phyloP scores from a whole-genome alignment of 1,140 invertebrate species.

The Schmidtea mediterranea region DNA sequence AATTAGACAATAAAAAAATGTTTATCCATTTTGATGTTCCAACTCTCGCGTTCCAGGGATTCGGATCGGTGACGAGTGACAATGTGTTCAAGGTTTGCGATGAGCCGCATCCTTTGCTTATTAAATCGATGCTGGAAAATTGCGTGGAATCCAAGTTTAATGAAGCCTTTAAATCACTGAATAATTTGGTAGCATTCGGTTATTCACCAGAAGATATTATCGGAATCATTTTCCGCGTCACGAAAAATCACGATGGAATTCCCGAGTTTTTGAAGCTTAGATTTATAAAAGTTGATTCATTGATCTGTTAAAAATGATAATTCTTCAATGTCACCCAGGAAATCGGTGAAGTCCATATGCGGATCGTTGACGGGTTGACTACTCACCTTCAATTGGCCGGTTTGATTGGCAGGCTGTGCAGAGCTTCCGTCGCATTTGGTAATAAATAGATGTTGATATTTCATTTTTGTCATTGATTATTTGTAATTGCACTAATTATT shows the following conservation, averaged over 20 bases:
- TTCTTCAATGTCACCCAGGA: conserved; percentile 35
- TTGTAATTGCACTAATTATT: too few relatives aligned
- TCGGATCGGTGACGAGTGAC: conserved; percentile 58
- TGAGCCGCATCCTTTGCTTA: conserved; percentile 74
- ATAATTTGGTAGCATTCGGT: conserved; percentile 61
- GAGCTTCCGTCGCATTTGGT: too few relatives aligned
- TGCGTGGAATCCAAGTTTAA: conserved; percentile 54
- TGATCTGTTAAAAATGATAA: not conserved
- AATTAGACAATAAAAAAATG: too few relatives aligned
- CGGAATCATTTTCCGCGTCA: conserved; percentile 66
- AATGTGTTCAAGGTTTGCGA: conserved; percentile 99
- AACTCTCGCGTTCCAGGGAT: conserved; percentile 58
- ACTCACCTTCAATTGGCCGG: conserved; percentile 65
- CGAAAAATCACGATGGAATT: conserved; percentile 54
- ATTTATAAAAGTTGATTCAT: conserved; percentile 44
- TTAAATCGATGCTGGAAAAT: conserved; percentile 64
- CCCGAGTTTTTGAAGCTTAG: conserved; percentile 50
- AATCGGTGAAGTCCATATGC: conserved; percentile 66
- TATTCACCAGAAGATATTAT: conserved; percentile 89
- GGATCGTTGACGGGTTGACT: conserved; percentile 56
- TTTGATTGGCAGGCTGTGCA: conserved; percentile 52
- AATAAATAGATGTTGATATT: too few relatives aligned
- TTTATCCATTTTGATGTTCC: too few relatives aligned
- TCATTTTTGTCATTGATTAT: too few relatives aligned
- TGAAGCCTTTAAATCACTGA: conserved; percentile 57